A percentile compares a stretch with the other conserved stretches of the same genome.
Evolutionary conservation across 2,113 vertebrate genomes (phyloP).

Genomic region (Corythaixoides concolor): DNA sequence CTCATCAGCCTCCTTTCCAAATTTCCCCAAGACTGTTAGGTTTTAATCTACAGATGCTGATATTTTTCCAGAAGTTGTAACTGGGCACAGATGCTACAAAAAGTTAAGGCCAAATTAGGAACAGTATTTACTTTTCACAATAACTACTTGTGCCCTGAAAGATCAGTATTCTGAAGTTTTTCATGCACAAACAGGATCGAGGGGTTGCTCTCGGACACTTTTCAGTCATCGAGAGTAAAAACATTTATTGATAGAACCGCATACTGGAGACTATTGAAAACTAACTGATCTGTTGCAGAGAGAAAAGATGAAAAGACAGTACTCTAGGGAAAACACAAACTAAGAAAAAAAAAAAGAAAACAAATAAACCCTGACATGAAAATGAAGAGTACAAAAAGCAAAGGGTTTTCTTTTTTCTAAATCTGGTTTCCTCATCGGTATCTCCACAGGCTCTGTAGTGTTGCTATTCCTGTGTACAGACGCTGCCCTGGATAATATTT

Average conservation of each 20-base stretch:
- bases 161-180: neutral
- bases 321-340: neutral
- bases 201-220: neutral
- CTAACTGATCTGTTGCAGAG: neutral
- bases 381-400: neutral
- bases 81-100: neutral
- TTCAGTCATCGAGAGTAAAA: neutral
- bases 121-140: neutral
- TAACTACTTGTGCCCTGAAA: neutral
- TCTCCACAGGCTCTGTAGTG: neutral
- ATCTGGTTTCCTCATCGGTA: neutral
- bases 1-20: neutral
- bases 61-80: neutral
- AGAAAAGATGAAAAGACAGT: neutral
- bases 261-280: neutral
- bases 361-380: neutral
- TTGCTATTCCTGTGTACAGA: neutral
- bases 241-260: neutral
- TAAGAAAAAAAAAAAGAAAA: neutral
- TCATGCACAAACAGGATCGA: neutral
- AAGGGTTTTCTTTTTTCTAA: neutral
- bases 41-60: neutral
- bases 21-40: neutral
- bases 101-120: neutral
- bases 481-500: neutral